Evolutionary conservation across 1,140 invertebrate species (phyloP), one percentile per base, ranked within the genome.

Genomic region (Euura saliciscinereae): DNA sequence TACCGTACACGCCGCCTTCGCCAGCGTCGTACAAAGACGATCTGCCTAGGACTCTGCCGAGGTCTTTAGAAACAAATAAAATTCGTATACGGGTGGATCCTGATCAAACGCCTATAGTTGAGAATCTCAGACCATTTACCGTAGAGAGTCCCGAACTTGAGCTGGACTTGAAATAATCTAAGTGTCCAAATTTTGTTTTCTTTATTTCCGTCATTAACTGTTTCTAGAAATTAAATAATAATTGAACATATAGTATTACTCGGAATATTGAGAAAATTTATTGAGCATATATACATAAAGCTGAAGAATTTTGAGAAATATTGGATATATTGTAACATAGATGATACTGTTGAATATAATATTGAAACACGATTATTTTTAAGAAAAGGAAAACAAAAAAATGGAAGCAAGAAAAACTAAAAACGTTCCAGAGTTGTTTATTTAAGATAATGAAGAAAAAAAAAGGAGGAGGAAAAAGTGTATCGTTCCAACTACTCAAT

Each of bases 61-160:
- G 84, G 10, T 82, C 83, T 3, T 83, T 88, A 71, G 90, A 91
- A 73, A 87, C 89, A 0, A 92, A 92, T 79, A 92, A 91, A 82
- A 91, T 90, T 64, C 84, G 91, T 64, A 93, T 93, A 74, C 88
- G 89, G 71, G 91, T 93, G 11, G 92, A 92, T 82, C 91, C 91
- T 74, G 85, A 91, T 72, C 88, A 92, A 46, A 93, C 92, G 1
- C 92, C 92, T 0, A 86, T 93, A n/a, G 91, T 93, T 1, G 92
- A 93, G 79, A 91, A 91, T 73, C 90, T 90, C 68, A 90, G 88
- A 77, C 87, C 89, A n/a, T 90, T 91, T 74, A 84, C 84, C 44
- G 73, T 90, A n/a, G 89, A 90, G 7, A 88, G 82, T 77, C 88
- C 88, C 3, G 89, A 90, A 69, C 71, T 87, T 44, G 89, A 90